Evolutionary conservation across 2,797 vertebrate species (phyloP).

Genomic region (Poeciliopsis infans): DNA sequence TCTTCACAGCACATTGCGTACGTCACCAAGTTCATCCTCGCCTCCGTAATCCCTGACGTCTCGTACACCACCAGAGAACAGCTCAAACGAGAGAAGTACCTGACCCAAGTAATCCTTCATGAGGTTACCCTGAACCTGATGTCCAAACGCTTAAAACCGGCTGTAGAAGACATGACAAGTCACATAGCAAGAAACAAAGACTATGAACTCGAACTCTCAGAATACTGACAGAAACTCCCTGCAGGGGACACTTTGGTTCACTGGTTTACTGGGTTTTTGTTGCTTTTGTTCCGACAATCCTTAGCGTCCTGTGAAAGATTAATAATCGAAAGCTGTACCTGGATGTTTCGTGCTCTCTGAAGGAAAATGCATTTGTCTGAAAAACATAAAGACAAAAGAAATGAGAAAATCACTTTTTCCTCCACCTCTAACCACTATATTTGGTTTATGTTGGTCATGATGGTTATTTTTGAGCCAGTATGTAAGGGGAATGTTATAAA

Average conservation of each 20-base stretch:
- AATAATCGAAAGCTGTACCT: background rate
- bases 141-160: conserved; percentile 77
- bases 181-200: background rate
- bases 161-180: conserved; percentile 47
- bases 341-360: background rate
- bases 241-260: background rate
- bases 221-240: conserved; percentile 30
- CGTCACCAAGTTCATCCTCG: conserved; percentile 90
- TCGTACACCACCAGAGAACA: conserved; percentile 86
- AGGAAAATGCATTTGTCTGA: background rate
- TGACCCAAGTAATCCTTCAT: conserved; percentile 89
- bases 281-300: background rate
- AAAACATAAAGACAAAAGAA: background rate
- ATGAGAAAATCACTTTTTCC: conserved; percentile 15
- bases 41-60: conserved; percentile 89
- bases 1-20: conserved; percentile 89
- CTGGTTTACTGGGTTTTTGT: background rate
- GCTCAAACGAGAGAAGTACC: conserved; percentile 90
- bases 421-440: background rate
- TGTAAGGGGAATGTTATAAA: background rate
- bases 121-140: conserved; percentile 87
- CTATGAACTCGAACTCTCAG: conserved; percentile 43
- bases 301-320: background rate
- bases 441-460: background rate
- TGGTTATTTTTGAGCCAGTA: background rate